Evolutionary conservation across 2,888 invertebrate genomes (phyloP), one percentile per base, ranked within the genome.

Genomic region (Andrena trimmerana): DNA sequence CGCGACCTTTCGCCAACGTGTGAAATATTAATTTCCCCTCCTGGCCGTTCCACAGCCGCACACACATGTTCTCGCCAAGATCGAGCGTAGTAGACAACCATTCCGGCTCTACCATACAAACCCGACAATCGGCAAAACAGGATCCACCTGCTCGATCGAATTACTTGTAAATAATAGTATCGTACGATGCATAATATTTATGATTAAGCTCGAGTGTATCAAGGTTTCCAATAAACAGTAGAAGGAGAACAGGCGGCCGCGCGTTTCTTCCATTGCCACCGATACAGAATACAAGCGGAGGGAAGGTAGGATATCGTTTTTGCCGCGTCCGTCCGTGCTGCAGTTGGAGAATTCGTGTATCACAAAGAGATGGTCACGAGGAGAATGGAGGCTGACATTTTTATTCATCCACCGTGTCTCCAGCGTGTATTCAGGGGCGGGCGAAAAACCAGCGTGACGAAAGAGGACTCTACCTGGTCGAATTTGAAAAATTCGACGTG

Each of bases 21-120:
- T 75, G 79, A 89, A 92, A 92, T 94, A 94, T 93, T 94, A 93
- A 90, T 93, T 94, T 94, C 94, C 91, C 94, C 94, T 94, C 92
- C 93, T 93, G 93, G 92, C 92, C 88, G 93, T 93, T 87, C 84
- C 84, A n/a, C 27, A 54, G 48, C 66, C 54, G 59, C 73, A 2
- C 36, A 67, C 27, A n/a, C 50, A 42, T 42, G 66, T 57, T 74
- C 81, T 68, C 60, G 62, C 29, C 57, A 33, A 50, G 54, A 68
- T 57, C 50, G 63, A 59, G 68, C 69, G 72, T 33, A 50, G 52
- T 36, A 54, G 63, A 52, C 27, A 16, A 42, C 29, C n/a, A 10
- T 31, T 29, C 31, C 29, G 31, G 50, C 27, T 31, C 69, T 24
- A 52, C 13, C 42, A 33, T 29, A 10, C 59, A 31, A 1, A 73